Evolutionary conservation across 2,797 vertebrate genomes (phyloP), one percentile per base, ranked within the genome.

Genomic region (Eulemur albifrons): DNA sequence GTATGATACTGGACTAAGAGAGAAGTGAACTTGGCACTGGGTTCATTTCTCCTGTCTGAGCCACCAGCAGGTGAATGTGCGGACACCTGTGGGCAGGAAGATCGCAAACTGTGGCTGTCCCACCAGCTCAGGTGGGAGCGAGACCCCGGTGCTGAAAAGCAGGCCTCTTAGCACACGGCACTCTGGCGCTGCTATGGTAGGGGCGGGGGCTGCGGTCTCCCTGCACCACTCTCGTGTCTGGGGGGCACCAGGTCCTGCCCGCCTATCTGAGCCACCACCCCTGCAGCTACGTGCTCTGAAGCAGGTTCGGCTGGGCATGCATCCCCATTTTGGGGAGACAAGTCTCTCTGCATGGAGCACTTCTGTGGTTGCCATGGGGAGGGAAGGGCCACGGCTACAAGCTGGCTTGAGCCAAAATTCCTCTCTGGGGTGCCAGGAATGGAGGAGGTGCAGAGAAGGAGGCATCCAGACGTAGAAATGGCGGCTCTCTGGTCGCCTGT

Each of bases 401-500:
- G 21, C 54, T 57, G 54, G 54, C 54, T 57, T 57, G 54, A 57
- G 54, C 54, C 54, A 57, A 7, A 23, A 57, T 57, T 57, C 21
- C 54, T 57, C 23, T 57, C 21, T 23, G 54, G 21, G 54, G 54
- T 23, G 54, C 54, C 54, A 57, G 8, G 21, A 57, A 23, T 57
- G 21, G 54, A 57, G 21, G 54, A 23, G 54, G 21, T 57, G 8
- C 21, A 23, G 54, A 9, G 54, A 57, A 9, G 54, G 21, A 57
- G 21, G 54, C 54, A 23, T 25, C 21, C 3, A 23, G 54, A 57
- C 10, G 21, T 21, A 57, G 54, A 20, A 23, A 57, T 57, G 54
- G 8, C 0, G 3, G 21, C 54, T 23, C 21, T 57, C 3, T 57
- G 21, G 54, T 4, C 54, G 1, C 54, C 1, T 23, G 21, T 57